A percentile compares a stretch with the other conserved stretches of the same genome.
phyloP scores from a whole-genome alignment of 92 coral and sea anemone genomes.

The Heteractis magnifica region DNA sequence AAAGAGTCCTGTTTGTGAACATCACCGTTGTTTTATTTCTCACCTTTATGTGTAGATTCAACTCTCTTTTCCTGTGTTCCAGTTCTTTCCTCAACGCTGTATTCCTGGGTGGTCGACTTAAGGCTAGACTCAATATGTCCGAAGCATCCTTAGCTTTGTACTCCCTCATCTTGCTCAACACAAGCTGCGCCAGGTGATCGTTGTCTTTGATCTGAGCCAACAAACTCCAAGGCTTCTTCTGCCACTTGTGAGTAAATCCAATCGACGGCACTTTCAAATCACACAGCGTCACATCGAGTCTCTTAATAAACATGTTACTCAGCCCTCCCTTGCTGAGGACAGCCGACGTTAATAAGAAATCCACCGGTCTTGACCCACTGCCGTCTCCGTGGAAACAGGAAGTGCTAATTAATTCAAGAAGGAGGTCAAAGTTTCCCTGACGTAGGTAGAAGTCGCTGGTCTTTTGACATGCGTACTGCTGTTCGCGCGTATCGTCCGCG shows the following conservation, averaged over 20 bases:
- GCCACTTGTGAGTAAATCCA: constrained; percentile 66
- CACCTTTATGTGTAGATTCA: constrained; percentile 73
- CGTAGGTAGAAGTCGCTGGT: constrained; percentile 73
- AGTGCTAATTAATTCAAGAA: constrained; percentile 73
- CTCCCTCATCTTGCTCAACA: constrained; percentile 62
- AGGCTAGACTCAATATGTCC: constrained; percentile 68
- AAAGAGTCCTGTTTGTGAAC: neutral
- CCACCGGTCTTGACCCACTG: constrained; percentile 59
- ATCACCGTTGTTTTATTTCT: neutral
- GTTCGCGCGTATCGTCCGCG: constrained; percentile 54
- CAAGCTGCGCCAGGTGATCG: constrained; percentile 72
- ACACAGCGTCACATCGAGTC: constrained; percentile 40
- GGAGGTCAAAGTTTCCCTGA: constrained; percentile 73
- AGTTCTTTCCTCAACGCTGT: constrained; percentile 59
- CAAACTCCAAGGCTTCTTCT: constrained; percentile 75
- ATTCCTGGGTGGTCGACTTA: constrained; percentile 73
- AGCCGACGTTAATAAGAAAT: constrained; percentile 79
- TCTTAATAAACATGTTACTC: constrained; percentile 41
- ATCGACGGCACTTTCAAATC: constrained; percentile 64
- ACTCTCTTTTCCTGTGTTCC: constrained; percentile 65
- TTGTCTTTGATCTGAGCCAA: constrained; percentile 67
- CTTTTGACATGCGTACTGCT: constrained; percentile 67
- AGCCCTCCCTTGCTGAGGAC: constrained; percentile 73
- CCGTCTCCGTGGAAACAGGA: constrained; percentile 72
- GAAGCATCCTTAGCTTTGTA: constrained; percentile 76